Evolutionary conservation across 2,113 vertebrate species (phyloP).

Genomic region (Passer domesticus): DNA sequence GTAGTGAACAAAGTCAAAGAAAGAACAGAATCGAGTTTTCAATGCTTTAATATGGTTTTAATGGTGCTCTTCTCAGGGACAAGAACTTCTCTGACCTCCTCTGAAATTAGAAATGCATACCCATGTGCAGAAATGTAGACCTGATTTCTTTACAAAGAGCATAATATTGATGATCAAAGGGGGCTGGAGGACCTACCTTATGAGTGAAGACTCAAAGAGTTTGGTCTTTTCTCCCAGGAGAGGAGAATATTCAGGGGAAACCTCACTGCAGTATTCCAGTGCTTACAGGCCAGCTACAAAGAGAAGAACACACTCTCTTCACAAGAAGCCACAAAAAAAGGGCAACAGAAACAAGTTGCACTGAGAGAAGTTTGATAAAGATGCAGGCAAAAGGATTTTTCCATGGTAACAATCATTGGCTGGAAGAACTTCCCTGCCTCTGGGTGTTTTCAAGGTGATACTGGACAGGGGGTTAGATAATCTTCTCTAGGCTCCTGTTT

Average conservation of each 20-base stretch:
- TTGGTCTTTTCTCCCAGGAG: not conserved
- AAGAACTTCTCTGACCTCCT: not conserved
- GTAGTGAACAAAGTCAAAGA: conserved; percentile 55
- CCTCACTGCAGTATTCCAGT: not conserved
- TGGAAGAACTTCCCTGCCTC: not conserved
- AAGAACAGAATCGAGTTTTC: conserved; percentile 25
- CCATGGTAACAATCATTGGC: not conserved
- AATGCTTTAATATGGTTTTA: conserved; percentile 18
- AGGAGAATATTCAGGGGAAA: not conserved
- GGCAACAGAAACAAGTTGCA: not conserved
- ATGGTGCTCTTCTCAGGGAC: conserved; percentile 4
- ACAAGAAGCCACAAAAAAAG: not conserved
- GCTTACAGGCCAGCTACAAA: not conserved
- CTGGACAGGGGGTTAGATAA: not conserved
- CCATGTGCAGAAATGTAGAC: not conserved
- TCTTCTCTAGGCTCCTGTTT: not conserved
- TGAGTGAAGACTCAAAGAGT: not conserved
- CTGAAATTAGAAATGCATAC: conserved; percentile 26
- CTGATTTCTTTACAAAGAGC: not conserved
- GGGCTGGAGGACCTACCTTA: not conserved
- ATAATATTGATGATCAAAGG: not conserved
- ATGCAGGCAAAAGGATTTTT: not conserved
- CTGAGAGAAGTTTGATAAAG: not conserved
- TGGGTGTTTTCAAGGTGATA: not conserved
- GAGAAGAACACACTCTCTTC: not conserved